Base-by-base conservation (phyloP, 1,140 invertebrate species). In the Ceratina calcarata region DNA sequence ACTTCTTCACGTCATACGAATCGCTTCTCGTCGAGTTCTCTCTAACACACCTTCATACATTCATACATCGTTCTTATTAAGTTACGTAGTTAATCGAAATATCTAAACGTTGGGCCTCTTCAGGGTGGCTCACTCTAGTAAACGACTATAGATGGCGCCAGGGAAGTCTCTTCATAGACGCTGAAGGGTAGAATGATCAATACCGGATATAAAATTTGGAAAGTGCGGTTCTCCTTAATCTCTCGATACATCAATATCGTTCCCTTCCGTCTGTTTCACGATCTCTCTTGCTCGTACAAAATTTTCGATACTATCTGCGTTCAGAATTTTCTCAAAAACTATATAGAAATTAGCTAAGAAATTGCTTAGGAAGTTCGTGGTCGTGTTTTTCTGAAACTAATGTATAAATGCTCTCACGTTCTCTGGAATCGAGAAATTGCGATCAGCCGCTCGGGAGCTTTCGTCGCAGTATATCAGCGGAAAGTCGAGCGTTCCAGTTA, bases 121-220 rank as follows among this genome's bases (percentile, higher is more conserved):
- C 32, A 58, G 24, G 18, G 70, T 13, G 57, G 3, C 15, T 83
- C 67, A 71, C 57, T 84, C 65, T 10, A 37, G 24, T 60, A 78
- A 71, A 74, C 69, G 7, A 79, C 82, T 83, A 84, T 60, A 84
- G 81, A 82, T 84, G 75, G 81, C 82, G 80, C 73, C 80, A 84
- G 73, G 3, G 58, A 78, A 79, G 27, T 79, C 70, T 10, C 82
- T 84, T 74, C 66, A 70, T 53, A 72, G 27, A 16, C 37, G 57
- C 32, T 20, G 65, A 69, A 78, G 51, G 53, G 15, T 83, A 83
- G 68, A 64, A 70, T 70, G 67, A 84, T 84, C 82, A 70, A 83
- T 84, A 83, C 81, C 64, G 51, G 55, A 66, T 70, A 32, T 57
- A 82, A 24, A 72, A 73, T 58, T 69, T 45, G 12, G 3, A n/a